Evolutionary conservation across 2,797 vertebrate species (phyloP).

Genomic region (Hydrolagus colliei): DNA sequence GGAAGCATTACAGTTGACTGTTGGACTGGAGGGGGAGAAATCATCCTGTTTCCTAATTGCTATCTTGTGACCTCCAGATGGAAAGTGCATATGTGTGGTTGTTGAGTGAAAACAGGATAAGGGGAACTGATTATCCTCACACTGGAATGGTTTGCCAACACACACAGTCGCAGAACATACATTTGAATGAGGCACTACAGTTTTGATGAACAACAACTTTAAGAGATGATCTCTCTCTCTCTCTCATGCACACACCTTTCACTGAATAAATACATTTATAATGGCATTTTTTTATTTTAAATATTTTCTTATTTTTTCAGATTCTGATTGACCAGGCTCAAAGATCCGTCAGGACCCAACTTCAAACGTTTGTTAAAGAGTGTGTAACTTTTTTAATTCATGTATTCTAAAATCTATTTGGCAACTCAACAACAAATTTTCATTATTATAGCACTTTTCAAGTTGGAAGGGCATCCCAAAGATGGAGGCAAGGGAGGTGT

Average conservation of each 20-base stretch:
- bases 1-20: too few species aligned
- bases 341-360: slow-evolving; percentile 91
- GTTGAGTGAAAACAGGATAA: neutral
- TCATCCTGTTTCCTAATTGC: neutral
- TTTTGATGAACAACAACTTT: too few species aligned
- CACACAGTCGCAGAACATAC: neutral
- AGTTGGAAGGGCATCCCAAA: too few species aligned
- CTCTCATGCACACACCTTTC: neutral
- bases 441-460: too few species aligned
- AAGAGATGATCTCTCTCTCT: neutral
- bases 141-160: neutral
- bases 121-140: neutral
- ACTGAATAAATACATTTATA: neutral
- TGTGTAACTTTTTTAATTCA: slow-evolving; percentile 58
- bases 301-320: slow-evolving; percentile 57
- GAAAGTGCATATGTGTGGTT: neutral
- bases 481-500: too few species aligned
- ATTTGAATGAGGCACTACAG: neutral
- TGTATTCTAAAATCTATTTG: neutral
- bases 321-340: slow-evolving; percentile 96
- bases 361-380: slow-evolving; percentile 96
- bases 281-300: neutral
- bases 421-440: neutral
- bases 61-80: neutral
- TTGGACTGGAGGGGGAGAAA: neutral